Evolutionary conservation across 1,140 invertebrate species (phyloP), one percentile per base, ranked within the genome.

Genomic region (Danaus melanippus): DNA sequence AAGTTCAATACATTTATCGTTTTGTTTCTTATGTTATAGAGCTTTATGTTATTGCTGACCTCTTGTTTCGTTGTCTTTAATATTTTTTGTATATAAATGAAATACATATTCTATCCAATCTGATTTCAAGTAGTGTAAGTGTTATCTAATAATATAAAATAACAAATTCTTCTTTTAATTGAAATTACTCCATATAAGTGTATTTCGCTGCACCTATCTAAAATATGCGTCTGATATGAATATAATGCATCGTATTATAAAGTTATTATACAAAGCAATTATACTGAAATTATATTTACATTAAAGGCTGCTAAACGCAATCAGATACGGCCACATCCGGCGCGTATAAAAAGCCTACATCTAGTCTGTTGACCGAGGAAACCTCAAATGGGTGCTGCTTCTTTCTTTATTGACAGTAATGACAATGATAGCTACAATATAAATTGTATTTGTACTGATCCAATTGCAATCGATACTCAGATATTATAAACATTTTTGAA

Each of bases 381-480:
- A 83, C 79, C 75, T 74, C 78, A 79, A 83, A 83, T 75, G 70
- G 57, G 60, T 53, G 58, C 67, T 59, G 68, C 71, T 76, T 76
- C 71, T 70, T 70, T 69, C 62, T 64, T 69, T 66, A 63, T 65
- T 56, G 50, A 58, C 54, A 60, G 55, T 66, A 69, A 74, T 70
- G 59, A 60, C 62, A 67, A 71, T 71, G 68, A 64, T 70, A 61
- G 64, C 53, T 60, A 49, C 66, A 69, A 66, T 67, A 58, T 68
- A 58, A 66, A 72, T 56, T 67, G 64, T 76, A 64, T 78, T 76
- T 74, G 67, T 76, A 74, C 69, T 71, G 55, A 64, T 68, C 54
- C 51, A 32, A 66, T 66, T 67, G 55, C 60, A 47, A 55, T 59
- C 51, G 58, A 12, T 45, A 41, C n/a, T 12, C 69, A 77, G 68